A percentile compares a stretch with the other conserved stretches of the same genome.
Conservation (phyloP, 1,140 invertebrate species). For the Babylonia areolata region DNA sequence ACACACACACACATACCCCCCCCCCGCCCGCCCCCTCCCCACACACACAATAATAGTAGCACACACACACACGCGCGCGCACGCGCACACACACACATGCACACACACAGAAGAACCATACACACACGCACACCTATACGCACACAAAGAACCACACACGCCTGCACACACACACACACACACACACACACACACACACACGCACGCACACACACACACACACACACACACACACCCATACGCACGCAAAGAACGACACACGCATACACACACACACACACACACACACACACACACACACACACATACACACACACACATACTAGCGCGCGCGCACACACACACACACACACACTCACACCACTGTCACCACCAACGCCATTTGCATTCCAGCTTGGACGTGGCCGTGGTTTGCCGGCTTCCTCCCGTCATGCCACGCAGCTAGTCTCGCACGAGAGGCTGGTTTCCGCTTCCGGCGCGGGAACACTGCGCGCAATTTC, state of each 20-base stretch:
- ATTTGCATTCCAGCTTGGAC: constrained; percentile 24
- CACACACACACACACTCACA: not conserved
- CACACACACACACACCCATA: no score
- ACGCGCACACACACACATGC: not conserved
- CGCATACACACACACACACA: no score
- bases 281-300: no score
- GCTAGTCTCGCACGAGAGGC: constrained; percentile 37
- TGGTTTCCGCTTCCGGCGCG: constrained; percentile 35
- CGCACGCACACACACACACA: no score
- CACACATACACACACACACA: no score
- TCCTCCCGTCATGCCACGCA: constrained; percentile 32
- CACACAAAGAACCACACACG: not conserved
- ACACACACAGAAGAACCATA: not conserved
- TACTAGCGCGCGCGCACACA: no score
- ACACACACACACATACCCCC: no score
- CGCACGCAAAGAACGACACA: no score
- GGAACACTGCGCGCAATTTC: constrained; percentile 35
- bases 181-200: no score
- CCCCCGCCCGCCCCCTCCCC: no score
- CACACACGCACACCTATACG: not conserved
- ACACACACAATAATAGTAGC: no score
- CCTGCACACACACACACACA: not conserved
- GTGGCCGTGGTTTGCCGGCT: constrained; percentile 6
- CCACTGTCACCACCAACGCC: constrained; percentile 14
- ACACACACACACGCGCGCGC: no score